Evolutionary conservation across 2,888 invertebrate genomes (phyloP), one percentile per base, ranked within the genome.

Genomic region (Agriopis aurantiaria): DNA sequence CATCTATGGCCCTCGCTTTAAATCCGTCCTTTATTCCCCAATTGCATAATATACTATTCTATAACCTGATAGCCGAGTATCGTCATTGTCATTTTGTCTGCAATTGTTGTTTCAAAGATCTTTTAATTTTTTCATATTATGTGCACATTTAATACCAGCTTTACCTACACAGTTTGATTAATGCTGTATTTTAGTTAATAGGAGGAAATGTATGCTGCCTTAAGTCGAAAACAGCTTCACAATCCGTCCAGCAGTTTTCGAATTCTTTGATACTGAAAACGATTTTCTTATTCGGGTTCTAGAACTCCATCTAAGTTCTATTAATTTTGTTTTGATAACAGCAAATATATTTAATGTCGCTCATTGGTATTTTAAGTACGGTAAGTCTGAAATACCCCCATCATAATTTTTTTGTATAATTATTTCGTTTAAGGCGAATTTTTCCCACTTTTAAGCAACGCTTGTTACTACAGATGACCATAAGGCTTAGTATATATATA

Each of bases 31-130:
- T 23, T 23, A 23, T 23, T 23, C 17, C 17, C 17, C 2, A 23
- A 23, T 23, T 23, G 17, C 17, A 23, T 23, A 23, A 23, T 23
- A 23, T 23, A 23, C 17, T 23, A 23, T 23, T 23, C 2, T 23
- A 23, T 23, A 23, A 23, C 17, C 14, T 8, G 40, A 40, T 6
- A 2, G 12, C 6, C 14, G n/a, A 9, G 8, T 56, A 23, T 65
- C n/a, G 23, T 49, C 8, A 49, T 5, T 41, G 33, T 40, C 66
- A 71, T 70, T 74, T 66, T 69, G 48, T 71, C 65, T 70, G 60
- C 59, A 48, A 59, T 46, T 59, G n/a, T n/a, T 57, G 43, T 17
- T 57, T 57, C 3, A 43, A 56, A 43, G 43, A 43, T 14, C 17
- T 57, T 57, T 43, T 57, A 45, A 57, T 8, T 45, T 57, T 43